Conservation (phyloP, 2,888 invertebrate species). For the Drosophila fulvimacula region DNA sequence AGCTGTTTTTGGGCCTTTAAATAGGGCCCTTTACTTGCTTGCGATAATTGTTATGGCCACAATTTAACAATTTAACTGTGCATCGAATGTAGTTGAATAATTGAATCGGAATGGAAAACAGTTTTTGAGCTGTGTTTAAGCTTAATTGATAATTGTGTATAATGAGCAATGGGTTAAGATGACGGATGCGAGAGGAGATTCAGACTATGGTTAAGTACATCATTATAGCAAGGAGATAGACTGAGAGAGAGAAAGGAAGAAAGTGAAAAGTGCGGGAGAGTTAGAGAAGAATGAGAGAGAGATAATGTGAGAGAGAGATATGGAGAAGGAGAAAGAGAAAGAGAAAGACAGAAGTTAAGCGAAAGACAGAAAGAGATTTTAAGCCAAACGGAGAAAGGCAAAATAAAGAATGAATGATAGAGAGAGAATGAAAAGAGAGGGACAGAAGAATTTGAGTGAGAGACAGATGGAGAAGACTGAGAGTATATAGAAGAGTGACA, state of each 20-base stretch:
- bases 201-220: no score
- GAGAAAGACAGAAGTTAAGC: no score
- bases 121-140: background rate
- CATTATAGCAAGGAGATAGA: background rate
- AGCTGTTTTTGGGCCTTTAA: constrained; percentile 36
- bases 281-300: no score
- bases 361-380: no score
- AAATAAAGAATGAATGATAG: no score
- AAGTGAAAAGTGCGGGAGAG: no score
- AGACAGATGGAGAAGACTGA: background rate
- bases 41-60: background rate
- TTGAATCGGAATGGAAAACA: constrained; percentile 9
- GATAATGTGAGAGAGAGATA: no score
- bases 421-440: background rate
- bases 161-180: background rate
- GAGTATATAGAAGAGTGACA: background rate
- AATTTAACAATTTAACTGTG: background rate
- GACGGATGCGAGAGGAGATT: background rate
- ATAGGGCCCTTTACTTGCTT: background rate
- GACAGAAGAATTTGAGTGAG: background rate
- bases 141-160: background rate
- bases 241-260: background rate
- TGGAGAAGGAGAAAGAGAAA: no score
- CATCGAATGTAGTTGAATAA: background rate
- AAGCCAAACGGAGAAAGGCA: no score